Conservation (phyloP, 1,140 invertebrate genomes). For the Bicyclus anynana region DNA sequence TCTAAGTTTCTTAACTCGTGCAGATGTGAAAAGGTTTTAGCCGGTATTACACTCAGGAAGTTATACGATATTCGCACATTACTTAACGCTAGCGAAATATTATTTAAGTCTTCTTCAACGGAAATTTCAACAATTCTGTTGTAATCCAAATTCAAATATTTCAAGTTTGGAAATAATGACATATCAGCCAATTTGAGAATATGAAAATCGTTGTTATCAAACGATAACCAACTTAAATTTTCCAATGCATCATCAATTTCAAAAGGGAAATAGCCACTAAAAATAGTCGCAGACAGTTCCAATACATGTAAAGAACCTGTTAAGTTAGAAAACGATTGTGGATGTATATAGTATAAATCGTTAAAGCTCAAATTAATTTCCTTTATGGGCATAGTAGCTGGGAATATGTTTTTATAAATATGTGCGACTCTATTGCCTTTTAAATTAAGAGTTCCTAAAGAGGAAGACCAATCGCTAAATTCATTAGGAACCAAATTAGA, state of each 20-base stretch:
- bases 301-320: slow-evolving; percentile 85
- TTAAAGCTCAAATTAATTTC: slow-evolving; percentile 95
- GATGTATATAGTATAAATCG: slow-evolving; percentile 86
- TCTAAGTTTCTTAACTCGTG: slow-evolving; percentile 83
- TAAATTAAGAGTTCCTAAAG: slow-evolving; percentile 89
- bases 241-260: slow-evolving; percentile 81
- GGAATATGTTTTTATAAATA: slow-evolving; percentile 85
- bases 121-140: slow-evolving; percentile 84
- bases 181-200: slow-evolving; percentile 82
- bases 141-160: slow-evolving; percentile 91
- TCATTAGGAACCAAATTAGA: slow-evolving; percentile 84
- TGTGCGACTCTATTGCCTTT: slow-evolving; percentile 90
- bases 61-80: slow-evolving; percentile 89
- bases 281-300: slow-evolving; percentile 90
- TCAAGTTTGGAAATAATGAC: slow-evolving; percentile 81
- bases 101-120: slow-evolving; percentile 81
- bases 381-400: slow-evolving; percentile 81
- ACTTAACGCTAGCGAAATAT: slow-evolving; percentile 84
- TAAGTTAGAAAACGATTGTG: slow-evolving; percentile 86
- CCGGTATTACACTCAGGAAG: slow-evolving; percentile 79
- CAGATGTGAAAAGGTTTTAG: slow-evolving; percentile 82
- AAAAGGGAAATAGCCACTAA: slow-evolving; percentile 86
- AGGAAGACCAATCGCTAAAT: slow-evolving; percentile 88
- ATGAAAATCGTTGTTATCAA: slow-evolving; percentile 93
- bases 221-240: slow-evolving; percentile 88